Conservation (phyloP, 2,888 invertebrate genomes). For the Amaurobius ferox region DNA sequence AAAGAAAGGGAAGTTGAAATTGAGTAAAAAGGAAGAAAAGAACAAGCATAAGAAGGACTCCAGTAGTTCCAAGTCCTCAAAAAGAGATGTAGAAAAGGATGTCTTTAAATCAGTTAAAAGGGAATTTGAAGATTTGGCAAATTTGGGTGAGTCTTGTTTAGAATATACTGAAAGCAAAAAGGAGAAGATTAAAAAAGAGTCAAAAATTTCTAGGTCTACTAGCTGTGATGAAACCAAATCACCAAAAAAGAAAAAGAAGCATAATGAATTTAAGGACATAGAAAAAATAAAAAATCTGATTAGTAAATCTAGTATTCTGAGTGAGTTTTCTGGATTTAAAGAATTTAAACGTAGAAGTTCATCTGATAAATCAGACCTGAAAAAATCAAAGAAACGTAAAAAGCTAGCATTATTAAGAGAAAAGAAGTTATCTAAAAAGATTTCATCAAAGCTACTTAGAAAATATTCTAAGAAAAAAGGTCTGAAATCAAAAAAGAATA, state of each 20-base stretch:
- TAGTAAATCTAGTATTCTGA: slow-evolving; percentile 59
- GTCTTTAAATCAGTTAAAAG: slow-evolving; percentile 51
- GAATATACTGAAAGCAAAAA: slow-evolving; percentile 45
- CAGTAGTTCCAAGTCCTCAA: slow-evolving; percentile 59
- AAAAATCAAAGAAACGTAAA: slow-evolving; percentile 62
- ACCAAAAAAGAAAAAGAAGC: slow-evolving; percentile 68
- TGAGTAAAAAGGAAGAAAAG: slow-evolving; percentile 56
- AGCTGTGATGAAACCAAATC: slow-evolving; percentile 58
- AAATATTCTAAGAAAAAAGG: slow-evolving; percentile 71
- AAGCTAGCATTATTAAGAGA: slow-evolving; percentile 51
- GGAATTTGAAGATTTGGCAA: slow-evolving; percentile 46
- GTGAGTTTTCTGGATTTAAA: slow-evolving; percentile 56
- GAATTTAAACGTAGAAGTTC: slow-evolving; percentile 60
- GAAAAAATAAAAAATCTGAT: slow-evolving; percentile 64
- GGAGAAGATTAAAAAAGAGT: slow-evolving; percentile 64
- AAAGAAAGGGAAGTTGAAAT: slow-evolving; percentile 35
- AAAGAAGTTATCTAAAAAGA: slow-evolving; percentile 61
- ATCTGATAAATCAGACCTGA: slow-evolving; percentile 59
- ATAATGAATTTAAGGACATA: slow-evolving; percentile 62
- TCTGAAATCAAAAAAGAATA: slow-evolving; percentile 62
- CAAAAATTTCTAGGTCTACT: slow-evolving; percentile 50
- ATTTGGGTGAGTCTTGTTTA: background rate
- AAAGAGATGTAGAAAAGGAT: slow-evolving; percentile 58
- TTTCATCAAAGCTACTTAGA: slow-evolving; percentile 60
- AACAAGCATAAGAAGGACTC: slow-evolving; percentile 52